These are phyloP conservation scores for Dorcus parallelipipedus DNA, from an alignment of 2,888 invertebrate genomes.

Conservation along the genomic window DNA sequence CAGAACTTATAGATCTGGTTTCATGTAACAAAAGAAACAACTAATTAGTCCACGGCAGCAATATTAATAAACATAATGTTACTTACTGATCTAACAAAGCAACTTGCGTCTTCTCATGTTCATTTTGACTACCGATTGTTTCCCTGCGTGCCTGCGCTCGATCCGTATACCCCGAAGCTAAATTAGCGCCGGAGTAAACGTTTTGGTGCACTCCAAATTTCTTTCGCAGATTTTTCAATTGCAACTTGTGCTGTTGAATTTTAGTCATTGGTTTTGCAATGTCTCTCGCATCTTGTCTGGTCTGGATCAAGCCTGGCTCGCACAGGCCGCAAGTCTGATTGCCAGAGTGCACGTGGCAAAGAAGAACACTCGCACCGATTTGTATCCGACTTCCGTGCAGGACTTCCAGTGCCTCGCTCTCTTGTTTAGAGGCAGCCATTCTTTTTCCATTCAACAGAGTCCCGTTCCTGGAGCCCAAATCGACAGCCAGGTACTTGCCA, in stretches of 20 bases:
- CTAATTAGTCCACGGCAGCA: neutral
- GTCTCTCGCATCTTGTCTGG: constrained; percentile 18
- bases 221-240: constrained; percentile 59
- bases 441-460: constrained; percentile 74
- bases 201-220: constrained; percentile 62
- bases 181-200: constrained; percentile 37
- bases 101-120: constrained; percentile 74
- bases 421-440: constrained; percentile 68
- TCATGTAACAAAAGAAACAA: constrained; percentile 26
- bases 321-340: constrained; percentile 89
- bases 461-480: constrained; percentile 86
- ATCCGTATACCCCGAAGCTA: constrained; percentile 61
- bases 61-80: neutral
- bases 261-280: constrained; percentile 40
- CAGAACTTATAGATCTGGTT: constrained; percentile 67
- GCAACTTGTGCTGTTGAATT: constrained; percentile 62
- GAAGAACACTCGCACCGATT: constrained; percentile 66
- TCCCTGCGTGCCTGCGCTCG: constrained; percentile 74
- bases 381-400: constrained; percentile 65
- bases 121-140: constrained; percentile 78
- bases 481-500: constrained; percentile 64
- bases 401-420: constrained; percentile 61
- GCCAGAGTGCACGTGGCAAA: constrained; percentile 85
- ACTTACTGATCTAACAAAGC: constrained; percentile 79
- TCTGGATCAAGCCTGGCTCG: constrained; percentile 81